Base-by-base conservation (phyloP, 2,888 invertebrate species). In the Drosophila austrosaltans region DNA sequence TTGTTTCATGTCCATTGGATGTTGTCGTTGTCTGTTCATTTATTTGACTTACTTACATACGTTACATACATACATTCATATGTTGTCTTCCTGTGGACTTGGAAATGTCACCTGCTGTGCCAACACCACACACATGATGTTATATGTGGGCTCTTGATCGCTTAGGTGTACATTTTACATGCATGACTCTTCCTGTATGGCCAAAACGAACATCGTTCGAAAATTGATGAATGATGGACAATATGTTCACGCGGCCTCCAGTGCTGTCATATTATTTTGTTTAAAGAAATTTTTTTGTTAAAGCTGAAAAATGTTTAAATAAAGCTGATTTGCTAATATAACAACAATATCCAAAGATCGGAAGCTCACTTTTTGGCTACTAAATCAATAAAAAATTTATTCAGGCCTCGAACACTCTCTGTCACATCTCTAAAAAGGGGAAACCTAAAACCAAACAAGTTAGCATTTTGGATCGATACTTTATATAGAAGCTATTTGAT, bases 91-190 rank as follows among this genome's bases (percentile, higher is more conserved):
- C n/a, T 61, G 36, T 48, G 20, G 63, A 58, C 69, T 71, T 82
- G 60, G 72, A 75, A 90, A 88, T 88, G 88, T 88, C 88, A 88
- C 88, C 88, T 88, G 88, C 88, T 88, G 88, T 77, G 88, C 90
- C 76, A 80, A 83, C 90, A 89, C 76, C 76, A 72, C 75, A 68
- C 73, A 74, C 71, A 70, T 69, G 71, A 59, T 63, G 54, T 61
- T 8, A 22, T 48, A 48, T 48, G 44, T 48, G 44, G 44, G 44
- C 44, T 48, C 22, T 48, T 10, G 25, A 48, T 48, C 48, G 48
- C 44, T 62, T 36, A 36, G 36, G 36, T 36, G 36, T 36, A 36
- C 36, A 36, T 36, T 36, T 36, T 36, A 36, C 8, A 36, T 36
- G 8, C 36, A 36, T 40, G 63, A 66, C 7, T 40, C 60, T 53